Evolutionary conservation across 30 jellyfish, hydroid and myxozoan genomes (phyloP).

Genomic region (Chrysaora quinquecirrha): DNA sequence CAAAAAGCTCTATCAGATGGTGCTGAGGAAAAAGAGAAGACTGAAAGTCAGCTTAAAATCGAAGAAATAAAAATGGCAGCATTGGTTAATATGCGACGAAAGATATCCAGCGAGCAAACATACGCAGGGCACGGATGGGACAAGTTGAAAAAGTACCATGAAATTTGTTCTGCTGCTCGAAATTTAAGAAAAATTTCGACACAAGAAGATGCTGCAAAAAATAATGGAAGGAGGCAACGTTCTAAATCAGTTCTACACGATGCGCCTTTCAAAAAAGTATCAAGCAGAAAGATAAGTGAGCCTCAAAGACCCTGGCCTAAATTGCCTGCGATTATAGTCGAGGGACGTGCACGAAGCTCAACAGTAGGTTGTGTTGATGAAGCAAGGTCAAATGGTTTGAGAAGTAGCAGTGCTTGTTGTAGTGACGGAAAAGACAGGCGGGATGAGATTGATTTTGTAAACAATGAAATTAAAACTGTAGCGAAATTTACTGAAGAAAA

Average conservation of each 20-base stretch:
- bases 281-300: not conserved
- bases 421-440: not conserved
- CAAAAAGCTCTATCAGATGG: too few relatives aligned
- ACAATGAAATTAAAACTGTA: not conserved
- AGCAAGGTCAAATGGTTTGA: not conserved
- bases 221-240: slow-evolving; percentile 7
- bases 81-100: not conserved
- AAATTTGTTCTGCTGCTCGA: not conserved
- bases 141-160: not conserved
- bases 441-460: not conserved
- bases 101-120: not conserved
- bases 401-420: too few relatives aligned
- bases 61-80: slow-evolving; percentile 1
- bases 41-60: not conserved
- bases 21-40: not conserved
- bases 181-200: not conserved
- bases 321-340: not conserved
- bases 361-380: not conserved
- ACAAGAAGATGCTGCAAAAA: not conserved
- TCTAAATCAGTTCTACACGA: not conserved
- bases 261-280: not conserved
- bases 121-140: not conserved
- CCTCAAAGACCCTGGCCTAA: not conserved
- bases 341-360: slow-evolving; percentile 6
- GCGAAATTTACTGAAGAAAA: too few relatives aligned